phyloP scores from a whole-genome alignment of 2,888 invertebrate genomes.

The Sycophila texana region DNA sequence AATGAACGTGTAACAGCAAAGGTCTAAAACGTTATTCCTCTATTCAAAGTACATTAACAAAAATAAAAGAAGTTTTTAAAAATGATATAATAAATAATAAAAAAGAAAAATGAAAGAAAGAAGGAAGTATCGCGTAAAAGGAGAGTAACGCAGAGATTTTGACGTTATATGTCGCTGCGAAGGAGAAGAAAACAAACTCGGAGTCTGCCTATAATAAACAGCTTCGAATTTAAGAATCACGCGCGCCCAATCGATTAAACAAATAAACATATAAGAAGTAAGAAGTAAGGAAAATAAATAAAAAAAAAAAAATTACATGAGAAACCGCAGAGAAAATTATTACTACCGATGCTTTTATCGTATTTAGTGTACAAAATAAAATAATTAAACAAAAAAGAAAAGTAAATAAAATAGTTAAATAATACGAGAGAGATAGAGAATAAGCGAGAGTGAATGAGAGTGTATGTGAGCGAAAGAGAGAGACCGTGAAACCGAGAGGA shows the following conservation, averaged over 20 bases:
- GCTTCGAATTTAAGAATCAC: constrained; percentile 54
- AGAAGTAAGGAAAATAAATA: background rate
- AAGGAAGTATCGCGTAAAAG: constrained; percentile 18
- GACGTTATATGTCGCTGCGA: constrained; percentile 17
- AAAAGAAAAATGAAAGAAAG: constrained; percentile 4
- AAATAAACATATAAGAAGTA: constrained; percentile 11
- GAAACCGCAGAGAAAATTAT: constrained; percentile 50
- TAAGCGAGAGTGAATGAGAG: constrained; percentile 38
- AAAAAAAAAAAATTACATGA: constrained; percentile 37
- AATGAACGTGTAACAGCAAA: constrained; percentile 50
- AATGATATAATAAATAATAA: constrained; percentile 34
- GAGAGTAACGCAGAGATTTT: constrained; percentile 6
- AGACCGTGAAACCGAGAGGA: constrained; percentile 32
- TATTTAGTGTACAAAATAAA: constrained; percentile 58
- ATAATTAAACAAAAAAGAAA: constrained; percentile 54
- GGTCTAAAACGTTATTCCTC: constrained; percentile 54
- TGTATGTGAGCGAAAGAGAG: constrained; percentile 29
- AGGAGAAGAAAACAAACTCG: constrained; percentile 28
- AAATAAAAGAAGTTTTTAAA: constrained; percentile 48
- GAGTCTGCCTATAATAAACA: constrained; percentile 55
- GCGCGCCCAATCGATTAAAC: constrained; percentile 32
- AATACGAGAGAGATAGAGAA: constrained; percentile 43
- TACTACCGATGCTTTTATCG: constrained; percentile 57
- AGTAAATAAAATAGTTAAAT: constrained; percentile 47
- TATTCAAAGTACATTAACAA: constrained; percentile 47